Evolutionary conservation across 2,888 invertebrate genomes (phyloP), one percentile per base, ranked within the genome.

Genomic region (Clusia tigrina): DNA sequence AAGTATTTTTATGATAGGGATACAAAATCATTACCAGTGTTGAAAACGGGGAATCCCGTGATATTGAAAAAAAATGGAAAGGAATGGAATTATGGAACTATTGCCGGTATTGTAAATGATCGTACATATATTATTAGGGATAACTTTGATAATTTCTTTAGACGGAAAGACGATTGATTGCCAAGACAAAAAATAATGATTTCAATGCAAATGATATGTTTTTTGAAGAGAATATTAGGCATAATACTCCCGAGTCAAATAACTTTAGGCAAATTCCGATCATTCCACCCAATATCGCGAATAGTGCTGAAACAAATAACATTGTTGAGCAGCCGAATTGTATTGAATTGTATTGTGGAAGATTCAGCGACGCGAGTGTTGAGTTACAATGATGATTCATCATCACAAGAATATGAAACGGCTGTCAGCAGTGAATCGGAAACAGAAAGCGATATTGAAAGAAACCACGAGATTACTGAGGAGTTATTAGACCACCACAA

Each of bases 71-170:
- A 60, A n/a, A 52, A 54, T 3, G 24, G 24, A 2, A 56, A 57
- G n/a, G 57, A 24, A n/a, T 60, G 60, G 54, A 10, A 54, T 2
- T 54, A 64, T 25, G 57, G 60, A 1, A 57, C 42, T n/a, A n/a
- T 64, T 46, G 60, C 51, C 5, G 5, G 18, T 37, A 24, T 1
- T 6, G 48, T 58, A 24, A 58, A 37, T 12, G 20, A 48, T 52
- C 56, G 60, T n/a, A 60, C 54, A n/a, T 62, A 62, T 53, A 51
- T 60, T n/a, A 26, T 60, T 17, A 38, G 10, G 5, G 63, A 60
- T 56, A 60, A 24, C 22, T 55, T 55, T 42, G 25, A 42, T 20
- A 56, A 56, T 60, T 9, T 38, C 17, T 63, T 63, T 52, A 37
- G 63, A 25, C 51, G 59, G 12, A 32, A 32, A 5, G 32, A 32